Base-by-base conservation (phyloP, 2,113 vertebrate genomes). In the Brienomyrus longianalis region DNA sequence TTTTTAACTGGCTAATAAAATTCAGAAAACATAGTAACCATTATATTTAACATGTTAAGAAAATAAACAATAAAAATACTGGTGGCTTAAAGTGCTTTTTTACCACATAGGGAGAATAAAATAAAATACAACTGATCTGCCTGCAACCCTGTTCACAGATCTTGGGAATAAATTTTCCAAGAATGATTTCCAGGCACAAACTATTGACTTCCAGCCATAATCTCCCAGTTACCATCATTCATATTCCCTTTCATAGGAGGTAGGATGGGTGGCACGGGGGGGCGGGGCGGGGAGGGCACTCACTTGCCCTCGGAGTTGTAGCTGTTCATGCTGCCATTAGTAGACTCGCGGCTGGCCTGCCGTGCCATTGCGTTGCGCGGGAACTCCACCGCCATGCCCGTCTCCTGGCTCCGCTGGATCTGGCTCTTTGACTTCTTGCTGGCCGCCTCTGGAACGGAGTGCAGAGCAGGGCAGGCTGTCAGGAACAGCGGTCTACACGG, bases 281-380 rank as follows among this genome's bases (percentile, higher is more conserved):
- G 50, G 1, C 3, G 21, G 15, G 50, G 1, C 3, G 51, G 77
- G 45, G 59, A 51, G 35, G 10, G 50, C 27, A 97, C 98, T 97
- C 92, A 99, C 98, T 99, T 99, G 90, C 98, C 98, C 96, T 99
- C 98, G 0, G 98, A 99, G 95, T 97, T 99, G 23, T 96, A 99
- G 94, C 98, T 99, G 95, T 98, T 98, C 95, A 98, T 98, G 95
- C 98, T 99, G 94, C 98, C 98, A 0, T 99, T 98, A n/a, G 97
- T 99, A 91, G 98, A 99, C 94, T 99, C 98, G 13, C 97, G 96
- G 94, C 98, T 99, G 15, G 98, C 97, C 90, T 99, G 98, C 13
- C 98, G 96, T 35, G 97, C 97, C 98, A 99, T 99, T 35, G 96
- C 95, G 92, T 96, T 99, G 90, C 98, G 95, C 93, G 97, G 97